These are phyloP conservation scores for Phlogophora meticulosa DNA, from an alignment of 2,888 invertebrate species.

Conservation along the genomic window DNA sequence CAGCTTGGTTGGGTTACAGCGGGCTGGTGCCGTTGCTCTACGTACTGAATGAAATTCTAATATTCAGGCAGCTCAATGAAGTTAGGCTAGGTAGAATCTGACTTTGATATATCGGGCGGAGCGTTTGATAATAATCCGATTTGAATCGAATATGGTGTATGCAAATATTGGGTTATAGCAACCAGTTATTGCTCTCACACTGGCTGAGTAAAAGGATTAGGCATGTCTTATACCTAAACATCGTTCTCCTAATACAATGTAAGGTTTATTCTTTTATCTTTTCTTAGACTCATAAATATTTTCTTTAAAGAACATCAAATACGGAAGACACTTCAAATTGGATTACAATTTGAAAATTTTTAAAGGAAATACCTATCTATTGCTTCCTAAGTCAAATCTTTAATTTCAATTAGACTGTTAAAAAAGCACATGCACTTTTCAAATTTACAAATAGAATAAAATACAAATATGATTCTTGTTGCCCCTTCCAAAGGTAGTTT, in stretches of 20 bases:
- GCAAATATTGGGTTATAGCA: conserved; percentile 18
- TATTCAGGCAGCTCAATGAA: conserved; percentile 5
- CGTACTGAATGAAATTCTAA: conserved; percentile 17
- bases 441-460: no score
- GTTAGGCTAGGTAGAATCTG: conserved; percentile 13
- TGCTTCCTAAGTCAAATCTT: no score
- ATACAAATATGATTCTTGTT: no score
- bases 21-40: background rate
- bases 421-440: no score
- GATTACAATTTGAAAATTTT: no score
- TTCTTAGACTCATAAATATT: no score
- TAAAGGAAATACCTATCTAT: no score
- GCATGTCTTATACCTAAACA: background rate
- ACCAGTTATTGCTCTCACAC: background rate
- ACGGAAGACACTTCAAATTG: no score
- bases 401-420: no score
- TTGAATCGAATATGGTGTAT: conserved; percentile 8
- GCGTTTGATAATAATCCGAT: conserved; percentile 30
- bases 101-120: conserved; percentile 9
- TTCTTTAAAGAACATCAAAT: no score
- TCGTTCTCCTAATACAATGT: background rate
- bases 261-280: no score
- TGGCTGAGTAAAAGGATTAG: background rate
- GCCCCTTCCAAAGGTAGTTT: no score
- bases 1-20: background rate